Percentiles rank a stretch among this genome's conserved stretches.
These are phyloP conservation scores for Synergus japonicus DNA, from an alignment of 2,888 invertebrate species.

Conservation along the genomic window DNA sequence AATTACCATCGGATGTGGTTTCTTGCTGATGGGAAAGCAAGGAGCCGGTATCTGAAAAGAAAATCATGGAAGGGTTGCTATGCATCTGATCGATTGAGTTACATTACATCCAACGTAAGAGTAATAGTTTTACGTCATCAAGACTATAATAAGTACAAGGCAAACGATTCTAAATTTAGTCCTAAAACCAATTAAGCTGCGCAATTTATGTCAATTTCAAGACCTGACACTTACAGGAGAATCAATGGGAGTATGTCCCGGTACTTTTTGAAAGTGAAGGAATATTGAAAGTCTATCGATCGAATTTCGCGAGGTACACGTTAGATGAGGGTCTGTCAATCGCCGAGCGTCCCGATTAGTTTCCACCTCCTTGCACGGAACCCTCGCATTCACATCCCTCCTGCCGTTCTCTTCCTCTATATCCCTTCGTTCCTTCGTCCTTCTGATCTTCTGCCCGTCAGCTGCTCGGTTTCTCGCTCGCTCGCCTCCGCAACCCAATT, in stretches of 20 bases:
- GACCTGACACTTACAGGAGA: too few relatives aligned
- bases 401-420: constrained; percentile 59
- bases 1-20: constrained; percentile 92
- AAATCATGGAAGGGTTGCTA: not conserved
- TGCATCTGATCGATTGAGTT: not conserved
- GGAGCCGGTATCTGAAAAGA: constrained; percentile 72
- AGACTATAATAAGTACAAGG: too few relatives aligned
- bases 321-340: constrained; percentile 59
- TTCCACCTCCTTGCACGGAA: constrained; percentile 81
- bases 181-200: too few relatives aligned
- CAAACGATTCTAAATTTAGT: too few relatives aligned
- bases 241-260: not conserved
- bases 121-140: too few relatives aligned
- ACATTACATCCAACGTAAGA: not conserved
- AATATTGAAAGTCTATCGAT: constrained; percentile 33
- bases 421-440: constrained; percentile 59
- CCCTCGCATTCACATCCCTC: constrained; percentile 73
- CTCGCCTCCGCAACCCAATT: constrained; percentile 59
- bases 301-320: constrained; percentile 45
- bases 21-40: constrained; percentile 80
- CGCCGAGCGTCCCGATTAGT: constrained; percentile 77
- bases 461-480: constrained; percentile 76
- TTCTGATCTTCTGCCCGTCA: constrained; percentile 66
- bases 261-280: not conserved
- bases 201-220: too few relatives aligned